Evolutionary conservation across 1,140 invertebrate genomes (phyloP).

Genomic region (Onthophagus taurus): DNA sequence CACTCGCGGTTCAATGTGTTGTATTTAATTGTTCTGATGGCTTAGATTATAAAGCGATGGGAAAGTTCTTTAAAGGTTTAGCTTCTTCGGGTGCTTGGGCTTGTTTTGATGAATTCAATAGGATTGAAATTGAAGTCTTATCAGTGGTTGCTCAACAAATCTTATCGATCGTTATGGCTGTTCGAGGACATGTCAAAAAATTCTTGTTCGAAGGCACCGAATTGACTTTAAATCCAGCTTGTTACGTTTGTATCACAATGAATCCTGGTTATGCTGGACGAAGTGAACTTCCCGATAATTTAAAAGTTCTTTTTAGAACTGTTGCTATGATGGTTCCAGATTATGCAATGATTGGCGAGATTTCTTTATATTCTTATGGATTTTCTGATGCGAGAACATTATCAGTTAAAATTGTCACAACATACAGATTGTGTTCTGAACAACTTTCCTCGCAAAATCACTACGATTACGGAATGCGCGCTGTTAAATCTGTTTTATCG

Average conservation of each 20-base stretch:
- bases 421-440: slow-evolving; percentile 80
- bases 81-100: slow-evolving; percentile 86
- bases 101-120: slow-evolving; percentile 92
- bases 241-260: slow-evolving; percentile 90
- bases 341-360: slow-evolving; percentile 85
- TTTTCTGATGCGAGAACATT: slow-evolving; percentile 72
- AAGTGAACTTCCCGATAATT: slow-evolving; percentile 79
- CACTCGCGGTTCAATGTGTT: slow-evolving; percentile 83
- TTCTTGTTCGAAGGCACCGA: slow-evolving; percentile 83
- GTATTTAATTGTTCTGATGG: slow-evolving; percentile 93
- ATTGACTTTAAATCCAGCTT: slow-evolving; percentile 65
- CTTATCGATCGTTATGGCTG: slow-evolving; percentile 68
- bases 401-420: slow-evolving; percentile 81
- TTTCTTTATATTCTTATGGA: slow-evolving; percentile 82
- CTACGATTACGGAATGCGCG: slow-evolving; percentile 85
- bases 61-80: slow-evolving; percentile 67
- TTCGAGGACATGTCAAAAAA: slow-evolving; percentile 55
- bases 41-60: slow-evolving; percentile 89
- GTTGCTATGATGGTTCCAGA: slow-evolving; percentile 96
- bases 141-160: slow-evolving; percentile 80
- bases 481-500: slow-evolving; percentile 72
- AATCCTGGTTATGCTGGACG: slow-evolving; percentile 86
- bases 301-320: slow-evolving; percentile 83
- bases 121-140: slow-evolving; percentile 83
- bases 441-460: slow-evolving; percentile 79